phyloP scores from a whole-genome alignment of 2,888 invertebrate species.

The Aquatica leii region DNA sequence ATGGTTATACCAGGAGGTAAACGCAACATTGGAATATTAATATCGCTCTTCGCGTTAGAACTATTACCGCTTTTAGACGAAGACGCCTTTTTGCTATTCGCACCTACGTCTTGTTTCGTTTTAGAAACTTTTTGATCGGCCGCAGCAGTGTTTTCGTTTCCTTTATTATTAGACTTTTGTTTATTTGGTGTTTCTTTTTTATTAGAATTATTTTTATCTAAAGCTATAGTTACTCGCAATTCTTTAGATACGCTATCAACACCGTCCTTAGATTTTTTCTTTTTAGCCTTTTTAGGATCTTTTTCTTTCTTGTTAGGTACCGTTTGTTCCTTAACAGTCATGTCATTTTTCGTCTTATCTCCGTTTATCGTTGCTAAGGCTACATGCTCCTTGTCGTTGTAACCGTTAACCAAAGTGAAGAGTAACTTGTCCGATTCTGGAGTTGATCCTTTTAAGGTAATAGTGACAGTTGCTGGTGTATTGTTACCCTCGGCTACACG shows the following conservation, averaged over 20 bases:
- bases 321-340: constrained; percentile 22
- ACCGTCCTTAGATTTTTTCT: constrained; percentile 25
- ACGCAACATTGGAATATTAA: constrained; percentile 55
- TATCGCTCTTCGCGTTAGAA: constrained; percentile 40
- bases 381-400: constrained; percentile 48
- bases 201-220: constrained; percentile 37
- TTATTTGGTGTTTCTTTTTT: constrained; percentile 21
- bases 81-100: not conserved
- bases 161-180: constrained; percentile 22
- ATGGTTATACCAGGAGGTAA: constrained; percentile 60
- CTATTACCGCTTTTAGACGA: constrained; percentile 29
- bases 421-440: constrained; percentile 78
- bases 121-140: constrained; percentile 30
- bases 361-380: constrained; percentile 24
- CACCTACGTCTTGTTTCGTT: constrained; percentile 31
- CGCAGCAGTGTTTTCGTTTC: constrained; percentile 27
- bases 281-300: constrained; percentile 24
- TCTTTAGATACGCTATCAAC: constrained; percentile 45
- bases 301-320: constrained; percentile 21
- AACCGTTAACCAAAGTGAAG: constrained; percentile 74
- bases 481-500: constrained; percentile 72
- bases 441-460: constrained; percentile 77
- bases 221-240: constrained; percentile 53
- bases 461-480: constrained; percentile 77
- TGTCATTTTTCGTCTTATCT: constrained; percentile 16